Evolutionary conservation across 2,888 invertebrate species (phyloP), one percentile per base, ranked within the genome.

Genomic region (Carpatolechia fugitivella): DNA sequence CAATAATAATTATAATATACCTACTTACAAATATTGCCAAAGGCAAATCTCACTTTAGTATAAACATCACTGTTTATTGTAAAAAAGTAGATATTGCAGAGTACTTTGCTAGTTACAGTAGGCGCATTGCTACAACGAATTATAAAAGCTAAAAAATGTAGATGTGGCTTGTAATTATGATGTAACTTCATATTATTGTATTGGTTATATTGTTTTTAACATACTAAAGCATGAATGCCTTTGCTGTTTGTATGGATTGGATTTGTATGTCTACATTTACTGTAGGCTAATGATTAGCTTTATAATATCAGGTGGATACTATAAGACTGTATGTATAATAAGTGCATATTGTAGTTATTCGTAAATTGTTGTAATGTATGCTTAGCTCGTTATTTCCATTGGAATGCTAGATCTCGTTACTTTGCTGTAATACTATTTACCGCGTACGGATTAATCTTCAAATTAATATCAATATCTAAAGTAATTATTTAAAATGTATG

Each of bases 341-440:
- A 44, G 65, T 70, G 65, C 20, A 40, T 70, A 74, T 77, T 78
- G 73, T 78, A 24, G 6, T 1, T 79, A 41, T 41, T 41, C 40
- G 18, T 41, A 41, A 41, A 18, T 41, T 41, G 18, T 18, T 41
- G 18, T 18, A 18, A 18, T 41, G 18, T 8, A 41, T 18, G 18
- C n/a, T 35, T n/a, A 35, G 35, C 35, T 74, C 57, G 70, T 63
- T 73, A 70, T 78, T 68, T 69, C 65, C 65, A 70, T 85, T 85
- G 80, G 69, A 79, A 77, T 77, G 83, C 83, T 87, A 89, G 89
- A 88, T 89, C 89, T 88, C 88, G 85, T 82, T 82, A 75, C 29
- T 44, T 71, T 69, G 68, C 69, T 72, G 70, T 74, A 68, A 63
- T 62, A 59, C 59, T 51, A 59, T 36, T 41, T 4, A 56, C 64